Base-by-base conservation (phyloP, 1,140 invertebrate genomes). In the Neuroterus valhalla region DNA sequence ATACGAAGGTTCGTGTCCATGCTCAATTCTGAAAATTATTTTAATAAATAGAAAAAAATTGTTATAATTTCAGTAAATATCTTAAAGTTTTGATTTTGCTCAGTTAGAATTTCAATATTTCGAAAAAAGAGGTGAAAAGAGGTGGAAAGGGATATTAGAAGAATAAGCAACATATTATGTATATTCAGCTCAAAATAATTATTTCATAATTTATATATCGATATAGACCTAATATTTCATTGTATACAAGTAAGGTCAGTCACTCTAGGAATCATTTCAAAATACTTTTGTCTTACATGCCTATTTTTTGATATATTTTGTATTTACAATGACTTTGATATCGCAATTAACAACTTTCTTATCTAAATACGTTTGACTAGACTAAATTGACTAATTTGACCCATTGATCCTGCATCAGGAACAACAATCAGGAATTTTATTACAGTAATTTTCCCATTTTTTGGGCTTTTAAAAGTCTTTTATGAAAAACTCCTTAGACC, bases 331-430 rank as follows among this genome's bases (percentile, higher is more conserved):
- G 31, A 5, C 31, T 38, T 38, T 38, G 31, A 38, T 38, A 38
- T 38, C 31, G 31, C 31, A 1, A 38, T 38, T 38, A 48, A 48
- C 15, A 48, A 8, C 1, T 1, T 19, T 26, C 15, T 62, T 62
- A n/a, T 12, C 12, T 38, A 62, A 62, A 26, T 62, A 62, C 55
- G 15, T 38, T 70, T 77, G 81, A 84, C 84, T 85, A 83, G 78
- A 76, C 72, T 81, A 38, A 38, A 38, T 38, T 80, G 81, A 85
- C 75, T 82, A 79, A 52, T 81, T 84, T 85, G 84, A 82, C 83
- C 84, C 81, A 82, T 82, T 26, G 71, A 76, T 67, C 23, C 46
- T 72, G 19, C 26, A n/a, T 45, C 14, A 68, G 52, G 31, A 12
- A 68, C 45, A 68, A 67, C n/a, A 38, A 38, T 38, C 31, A 10